phyloP scores from a whole-genome alignment of 2,113 vertebrate species.

The Scatophagus argus region DNA sequence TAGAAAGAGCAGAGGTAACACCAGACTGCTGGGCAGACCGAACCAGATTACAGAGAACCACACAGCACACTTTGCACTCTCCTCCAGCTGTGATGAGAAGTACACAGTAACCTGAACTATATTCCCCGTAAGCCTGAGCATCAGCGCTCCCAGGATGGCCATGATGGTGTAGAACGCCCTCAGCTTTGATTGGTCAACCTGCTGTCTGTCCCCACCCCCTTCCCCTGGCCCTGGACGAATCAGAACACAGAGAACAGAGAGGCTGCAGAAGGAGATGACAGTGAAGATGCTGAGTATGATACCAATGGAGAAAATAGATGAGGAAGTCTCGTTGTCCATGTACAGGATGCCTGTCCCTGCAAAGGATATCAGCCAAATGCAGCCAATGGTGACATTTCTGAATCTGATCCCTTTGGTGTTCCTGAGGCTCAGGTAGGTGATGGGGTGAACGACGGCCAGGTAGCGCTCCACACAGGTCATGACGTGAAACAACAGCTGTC shows the following conservation, averaged over 20 bases:
- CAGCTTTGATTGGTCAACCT: not conserved
- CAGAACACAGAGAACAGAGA: not conserved
- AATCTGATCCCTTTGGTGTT: not conserved
- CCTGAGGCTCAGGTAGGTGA: constrained; percentile 29
- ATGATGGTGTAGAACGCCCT: not conserved
- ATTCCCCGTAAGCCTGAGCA: not conserved
- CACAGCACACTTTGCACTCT: accelerated
- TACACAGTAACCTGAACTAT: accelerated
- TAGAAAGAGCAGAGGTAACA: constrained; percentile 16
- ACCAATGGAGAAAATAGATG: accelerated
- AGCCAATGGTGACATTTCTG: constrained; percentile 9
- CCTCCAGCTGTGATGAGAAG: accelerated
- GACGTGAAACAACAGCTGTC: not conserved
- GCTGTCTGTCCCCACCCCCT: not conserved
- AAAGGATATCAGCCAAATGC: not conserved
- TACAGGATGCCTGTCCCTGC: accelerated
- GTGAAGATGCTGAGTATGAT: accelerated
- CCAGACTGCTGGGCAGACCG: not conserved
- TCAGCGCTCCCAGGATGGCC: not conserved
- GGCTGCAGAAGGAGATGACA: not conserved
- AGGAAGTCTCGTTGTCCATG: accelerated
- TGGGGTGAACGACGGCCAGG: constrained; percentile 44
- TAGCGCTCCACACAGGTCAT: constrained; percentile 47
- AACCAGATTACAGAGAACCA: not conserved
- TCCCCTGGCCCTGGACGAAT: not conserved